These are phyloP conservation scores for Zaprionus tsacasi DNA, from an alignment of 1,140 invertebrate species.

Conservation along the genomic window DNA sequence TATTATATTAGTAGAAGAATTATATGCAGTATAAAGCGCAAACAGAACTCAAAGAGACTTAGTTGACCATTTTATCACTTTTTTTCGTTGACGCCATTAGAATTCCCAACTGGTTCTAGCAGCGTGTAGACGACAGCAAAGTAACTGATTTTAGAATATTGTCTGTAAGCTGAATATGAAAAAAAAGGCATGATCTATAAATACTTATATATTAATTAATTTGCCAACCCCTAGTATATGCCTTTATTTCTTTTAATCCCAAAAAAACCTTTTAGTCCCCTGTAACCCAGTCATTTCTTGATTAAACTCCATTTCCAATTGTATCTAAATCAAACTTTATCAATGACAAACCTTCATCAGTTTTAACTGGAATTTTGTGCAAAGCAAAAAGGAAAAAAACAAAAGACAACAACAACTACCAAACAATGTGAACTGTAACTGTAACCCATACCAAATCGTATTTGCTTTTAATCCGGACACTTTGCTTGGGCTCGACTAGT, in stretches of 20 bases:
- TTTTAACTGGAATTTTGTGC: background rate
- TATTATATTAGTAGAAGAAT: too few relatives aligned
- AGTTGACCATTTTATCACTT: too few relatives aligned
- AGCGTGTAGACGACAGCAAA: too few relatives aligned
- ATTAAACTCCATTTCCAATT: constrained; percentile 5
- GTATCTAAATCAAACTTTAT: constrained; percentile 16
- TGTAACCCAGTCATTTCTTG: constrained; percentile 2
- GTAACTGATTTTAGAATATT: too few relatives aligned
- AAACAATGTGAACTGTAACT: background rate
- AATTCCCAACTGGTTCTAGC: too few relatives aligned
- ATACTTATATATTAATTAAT: too few relatives aligned
- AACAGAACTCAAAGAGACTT: too few relatives aligned
- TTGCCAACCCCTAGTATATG: background rate
- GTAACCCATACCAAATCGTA: constrained; percentile 9
- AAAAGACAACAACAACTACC: background rate
- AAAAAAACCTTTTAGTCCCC: background rate
- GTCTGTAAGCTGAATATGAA: too few relatives aligned
- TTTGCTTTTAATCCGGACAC: constrained; percentile 29
- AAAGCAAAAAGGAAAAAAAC: background rate
- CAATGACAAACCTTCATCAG: constrained; percentile 4
- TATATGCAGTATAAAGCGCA: too few relatives aligned
- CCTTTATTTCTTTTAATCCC: fast-evolving
- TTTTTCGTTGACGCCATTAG: too few relatives aligned
- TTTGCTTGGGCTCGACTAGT: constrained; percentile 11
- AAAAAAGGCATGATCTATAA: too few relatives aligned